phyloP scores from a whole-genome alignment of 2,113 vertebrate species.

The Mandrillus leucophaeus region DNA sequence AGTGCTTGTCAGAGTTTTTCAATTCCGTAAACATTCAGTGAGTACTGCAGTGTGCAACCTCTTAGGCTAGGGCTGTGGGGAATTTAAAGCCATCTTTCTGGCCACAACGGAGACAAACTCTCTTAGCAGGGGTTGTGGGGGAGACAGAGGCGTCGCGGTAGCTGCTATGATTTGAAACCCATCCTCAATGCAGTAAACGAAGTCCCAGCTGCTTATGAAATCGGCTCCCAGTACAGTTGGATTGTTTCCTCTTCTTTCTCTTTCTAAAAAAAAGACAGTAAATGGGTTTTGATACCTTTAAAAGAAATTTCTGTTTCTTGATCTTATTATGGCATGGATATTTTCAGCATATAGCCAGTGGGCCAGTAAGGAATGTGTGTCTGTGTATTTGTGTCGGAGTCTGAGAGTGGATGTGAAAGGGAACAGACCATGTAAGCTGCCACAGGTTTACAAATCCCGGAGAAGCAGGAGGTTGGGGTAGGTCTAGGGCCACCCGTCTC shows the following conservation, averaged over 20 bases:
- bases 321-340: not conserved
- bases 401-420: not conserved
- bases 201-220: not conserved
- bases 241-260: not conserved
- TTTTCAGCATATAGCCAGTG: not conserved
- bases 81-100: not conserved
- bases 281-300: not conserved
- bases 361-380: not conserved
- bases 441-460: not conserved
- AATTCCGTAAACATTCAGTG: not conserved
- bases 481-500: not conserved
- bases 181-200: not conserved
- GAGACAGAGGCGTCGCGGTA: not conserved
- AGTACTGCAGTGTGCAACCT: accelerated
- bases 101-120: not conserved
- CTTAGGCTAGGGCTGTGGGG: not conserved
- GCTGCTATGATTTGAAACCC: not conserved
- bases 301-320: not conserved
- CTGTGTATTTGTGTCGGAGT: not conserved
- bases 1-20: too few relatives aligned
- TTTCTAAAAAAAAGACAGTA: not conserved
- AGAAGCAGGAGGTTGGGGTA: not conserved
- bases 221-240: not conserved
- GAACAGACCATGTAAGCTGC: accelerated
- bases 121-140: not conserved